Percentiles rank a stretch among this genome's conserved stretches.
Conservation (phyloP, 2,797 vertebrate species). For the Pseudocheirus occidentalis region DNA sequence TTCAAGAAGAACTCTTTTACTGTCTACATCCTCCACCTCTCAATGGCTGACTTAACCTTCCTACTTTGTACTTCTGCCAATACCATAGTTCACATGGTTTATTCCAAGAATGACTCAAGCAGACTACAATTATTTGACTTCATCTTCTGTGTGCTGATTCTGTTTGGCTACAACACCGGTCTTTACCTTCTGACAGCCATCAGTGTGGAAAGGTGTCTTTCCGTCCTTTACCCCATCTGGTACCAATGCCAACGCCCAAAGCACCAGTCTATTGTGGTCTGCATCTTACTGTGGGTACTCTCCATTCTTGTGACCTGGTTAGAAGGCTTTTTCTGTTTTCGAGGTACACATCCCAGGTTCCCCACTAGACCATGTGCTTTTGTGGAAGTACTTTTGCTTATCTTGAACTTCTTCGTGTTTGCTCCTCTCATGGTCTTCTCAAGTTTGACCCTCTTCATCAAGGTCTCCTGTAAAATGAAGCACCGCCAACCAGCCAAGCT, state of each 20-base stretch:
- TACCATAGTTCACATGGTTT: background rate
- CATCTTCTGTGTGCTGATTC: background rate
- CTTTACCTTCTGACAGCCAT: slow-evolving; percentile 70
- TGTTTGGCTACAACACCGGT: slow-evolving; percentile 1
- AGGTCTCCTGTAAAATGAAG: slow-evolving; percentile 12
- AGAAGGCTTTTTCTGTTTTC: slow-evolving; percentile 33
- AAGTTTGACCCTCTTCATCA: slow-evolving; percentile 28
- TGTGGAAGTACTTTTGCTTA: background rate
- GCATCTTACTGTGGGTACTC: slow-evolving; percentile 49
- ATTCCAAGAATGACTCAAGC: fast-evolving
- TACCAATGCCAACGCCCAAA: slow-evolving; percentile 57
- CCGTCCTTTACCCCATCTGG: slow-evolving; percentile 66
- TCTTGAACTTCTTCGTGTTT: slow-evolving; percentile 41
- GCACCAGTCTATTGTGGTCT: slow-evolving; percentile 52
- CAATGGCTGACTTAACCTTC: slow-evolving; percentile 65
- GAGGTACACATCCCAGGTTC: background rate
- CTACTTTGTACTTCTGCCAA: slow-evolving; percentile 53
- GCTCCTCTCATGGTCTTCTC: slow-evolving; percentile 18
- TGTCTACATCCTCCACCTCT: slow-evolving; percentile 69
- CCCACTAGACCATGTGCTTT: background rate
- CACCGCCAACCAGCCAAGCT: background rate
- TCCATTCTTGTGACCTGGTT: slow-evolving; percentile 34
- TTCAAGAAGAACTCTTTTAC: slow-evolving; percentile 70
- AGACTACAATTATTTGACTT: background rate
- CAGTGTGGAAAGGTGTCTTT: slow-evolving; percentile 70